These are phyloP conservation scores for Platycercus adscitus DNA, from an alignment of 2,113 vertebrate species.

Conservation along the genomic window DNA sequence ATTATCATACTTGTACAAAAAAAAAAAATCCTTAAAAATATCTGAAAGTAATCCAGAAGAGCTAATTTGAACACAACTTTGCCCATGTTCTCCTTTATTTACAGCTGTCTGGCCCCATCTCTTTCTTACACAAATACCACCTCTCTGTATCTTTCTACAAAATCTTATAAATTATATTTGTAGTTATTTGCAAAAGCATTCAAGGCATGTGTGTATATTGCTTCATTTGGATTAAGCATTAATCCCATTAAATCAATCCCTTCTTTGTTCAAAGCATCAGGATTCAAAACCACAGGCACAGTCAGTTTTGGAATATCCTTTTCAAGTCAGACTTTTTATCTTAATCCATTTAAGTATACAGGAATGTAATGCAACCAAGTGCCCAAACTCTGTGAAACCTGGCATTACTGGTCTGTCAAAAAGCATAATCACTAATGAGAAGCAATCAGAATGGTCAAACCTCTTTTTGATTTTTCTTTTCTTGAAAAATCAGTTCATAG, in stretches of 20 bases:
- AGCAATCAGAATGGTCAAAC: background rate
- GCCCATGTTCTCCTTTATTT: background rate
- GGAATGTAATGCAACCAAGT: constrained; percentile 9
- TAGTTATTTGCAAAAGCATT: constrained; percentile 53
- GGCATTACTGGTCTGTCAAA: background rate
- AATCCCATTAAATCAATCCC: constrained; percentile 61
- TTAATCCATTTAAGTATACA: constrained; percentile 55
- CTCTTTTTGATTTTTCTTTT: background rate
- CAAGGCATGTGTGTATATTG: constrained; percentile 38
- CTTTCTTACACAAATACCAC: background rate
- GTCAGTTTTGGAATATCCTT: constrained; percentile 66
- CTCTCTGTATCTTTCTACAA: background rate
- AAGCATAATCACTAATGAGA: background rate
- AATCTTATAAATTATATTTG: constrained; percentile 29
- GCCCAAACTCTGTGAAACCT: background rate
- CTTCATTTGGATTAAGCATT: constrained; percentile 51
- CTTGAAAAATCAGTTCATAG: constrained; percentile 1
- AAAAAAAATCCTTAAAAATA: background rate
- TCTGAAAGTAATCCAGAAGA: background rate
- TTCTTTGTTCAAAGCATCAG: constrained; percentile 64
- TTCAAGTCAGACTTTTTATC: constrained; percentile 58
- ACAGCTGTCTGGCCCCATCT: background rate
- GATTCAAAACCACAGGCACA: constrained; percentile 58
- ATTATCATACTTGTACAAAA: background rate
- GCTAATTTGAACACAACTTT: background rate